A percentile compares a stretch with the other conserved stretches of the same genome.
These are phyloP conservation scores for Gari tellinella DNA, from an alignment of 2,888 invertebrate species.

Conservation along the genomic window DNA sequence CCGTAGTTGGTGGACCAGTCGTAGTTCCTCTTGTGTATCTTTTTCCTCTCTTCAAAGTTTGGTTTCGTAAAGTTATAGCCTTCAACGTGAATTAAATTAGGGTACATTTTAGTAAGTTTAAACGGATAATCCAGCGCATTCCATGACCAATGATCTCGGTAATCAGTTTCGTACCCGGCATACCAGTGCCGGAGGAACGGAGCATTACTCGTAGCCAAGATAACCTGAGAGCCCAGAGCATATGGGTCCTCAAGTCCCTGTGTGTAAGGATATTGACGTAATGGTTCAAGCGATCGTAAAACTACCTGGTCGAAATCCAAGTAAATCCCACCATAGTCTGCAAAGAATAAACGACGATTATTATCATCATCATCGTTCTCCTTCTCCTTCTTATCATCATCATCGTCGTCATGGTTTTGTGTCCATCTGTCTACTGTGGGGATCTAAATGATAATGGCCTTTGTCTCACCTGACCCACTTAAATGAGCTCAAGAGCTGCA, in stretches of 20 bases:
- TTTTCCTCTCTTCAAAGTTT: not conserved
- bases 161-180: constrained; percentile 41
- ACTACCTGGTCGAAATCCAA: constrained; percentile 56
- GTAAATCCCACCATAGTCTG: constrained; percentile 55
- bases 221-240: constrained; percentile 45
- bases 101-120: constrained; percentile 35
- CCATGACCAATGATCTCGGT: constrained; percentile 29
- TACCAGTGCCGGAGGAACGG: constrained; percentile 52
- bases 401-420: too few species aligned
- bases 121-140: constrained; percentile 43
- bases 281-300: constrained; percentile 27
- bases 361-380: too few species aligned
- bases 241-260: constrained; percentile 40
- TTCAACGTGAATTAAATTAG: constrained; percentile 50
- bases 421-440: too few species aligned
- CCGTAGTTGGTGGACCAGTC: constrained; percentile 57
- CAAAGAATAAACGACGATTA: too few species aligned
- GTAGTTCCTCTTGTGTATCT: constrained; percentile 45
- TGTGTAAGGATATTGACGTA: constrained; percentile 42
- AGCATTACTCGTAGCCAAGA: constrained; percentile 49
- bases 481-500: too few species aligned
- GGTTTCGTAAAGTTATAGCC: constrained; percentile 56
- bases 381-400: too few species aligned
- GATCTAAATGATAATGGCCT: too few species aligned
- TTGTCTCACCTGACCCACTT: too few species aligned